A percentile compares a stretch with the other conserved stretches of the same genome.
phyloP scores from a whole-genome alignment of 2,888 invertebrate genomes.

The Horisme vitalbata region DNA sequence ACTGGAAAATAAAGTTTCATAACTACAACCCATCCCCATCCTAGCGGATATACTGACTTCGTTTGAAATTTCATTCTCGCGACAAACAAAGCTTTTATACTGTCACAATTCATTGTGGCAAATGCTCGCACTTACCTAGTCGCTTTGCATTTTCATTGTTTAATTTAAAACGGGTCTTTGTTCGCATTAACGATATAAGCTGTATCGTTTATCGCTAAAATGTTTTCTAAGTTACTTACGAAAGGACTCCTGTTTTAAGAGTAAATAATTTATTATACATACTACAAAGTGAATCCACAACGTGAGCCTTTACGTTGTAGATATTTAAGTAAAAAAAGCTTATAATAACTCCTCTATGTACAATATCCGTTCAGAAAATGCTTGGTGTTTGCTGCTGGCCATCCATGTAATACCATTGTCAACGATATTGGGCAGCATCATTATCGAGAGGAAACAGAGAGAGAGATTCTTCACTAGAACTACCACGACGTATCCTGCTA shows the following conservation, averaged over 20 bases:
- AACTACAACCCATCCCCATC: constrained; percentile 48
- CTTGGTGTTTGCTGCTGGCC: too few species aligned
- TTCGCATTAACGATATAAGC: constrained; percentile 33
- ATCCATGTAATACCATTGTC: too few species aligned
- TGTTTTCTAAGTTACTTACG: constrained; percentile 22
- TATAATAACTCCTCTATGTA: too few species aligned
- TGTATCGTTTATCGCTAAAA: constrained; percentile 23
- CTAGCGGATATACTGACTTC: constrained; percentile 46
- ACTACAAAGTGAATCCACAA: too few species aligned
- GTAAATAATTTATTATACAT: constrained; percentile 9
- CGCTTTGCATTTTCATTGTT: constrained; percentile 55
- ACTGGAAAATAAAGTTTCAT: constrained; percentile 43
- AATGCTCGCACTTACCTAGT: constrained; percentile 55
- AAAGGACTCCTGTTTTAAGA: too few species aligned
- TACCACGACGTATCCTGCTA: too few species aligned
- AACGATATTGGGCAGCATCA: too few species aligned
- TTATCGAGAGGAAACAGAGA: too few species aligned
- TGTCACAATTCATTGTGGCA: constrained; percentile 63
- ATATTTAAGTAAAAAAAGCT: too few species aligned
- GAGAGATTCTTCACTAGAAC: too few species aligned
- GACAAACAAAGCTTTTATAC: constrained; percentile 67
- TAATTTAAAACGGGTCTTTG: constrained; percentile 47
- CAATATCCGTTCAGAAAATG: too few species aligned
- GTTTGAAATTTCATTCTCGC: constrained; percentile 61
- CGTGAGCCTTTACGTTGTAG: too few species aligned